phyloP scores from a whole-genome alignment of 2,888 invertebrate genomes.

The Adelognathus sp. region DNA sequence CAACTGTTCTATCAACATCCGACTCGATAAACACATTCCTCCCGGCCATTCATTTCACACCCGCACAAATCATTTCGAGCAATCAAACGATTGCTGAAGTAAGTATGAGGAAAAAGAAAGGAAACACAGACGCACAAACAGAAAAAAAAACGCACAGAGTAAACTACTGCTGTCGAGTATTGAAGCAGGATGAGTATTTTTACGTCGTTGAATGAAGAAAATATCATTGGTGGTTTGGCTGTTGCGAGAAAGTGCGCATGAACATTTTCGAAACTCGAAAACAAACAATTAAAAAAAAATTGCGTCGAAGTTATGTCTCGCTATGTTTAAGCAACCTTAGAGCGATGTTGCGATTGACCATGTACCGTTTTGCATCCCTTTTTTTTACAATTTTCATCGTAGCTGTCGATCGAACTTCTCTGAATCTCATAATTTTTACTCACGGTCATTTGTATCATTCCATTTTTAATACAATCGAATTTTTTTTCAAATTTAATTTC shows the following conservation, averaged over 20 bases:
- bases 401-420: background rate
- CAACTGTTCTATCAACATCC: slow-evolving; percentile 47
- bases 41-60: slow-evolving; percentile 48
- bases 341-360: background rate
- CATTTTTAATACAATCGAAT: background rate
- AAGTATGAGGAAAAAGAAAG: slow-evolving; percentile 45
- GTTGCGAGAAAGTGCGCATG: slow-evolving; percentile 33
- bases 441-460: background rate
- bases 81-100: slow-evolving; percentile 48
- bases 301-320: background rate
- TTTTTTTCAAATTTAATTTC: background rate
- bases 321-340: background rate
- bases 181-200: slow-evolving; percentile 38
- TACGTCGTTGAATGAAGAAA: background rate
- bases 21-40: slow-evolving; percentile 48
- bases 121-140: slow-evolving; percentile 18
- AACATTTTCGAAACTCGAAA: slow-evolving; percentile 9
- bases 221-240: slow-evolving; percentile 34
- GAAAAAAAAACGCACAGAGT: slow-evolving; percentile 1
- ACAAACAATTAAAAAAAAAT: background rate
- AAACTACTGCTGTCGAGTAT: slow-evolving; percentile 3
- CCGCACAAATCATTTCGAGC: slow-evolving; percentile 49
- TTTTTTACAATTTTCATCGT: background rate
- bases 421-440: background rate
- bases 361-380: background rate